Evolutionary conservation across 2,113 vertebrate species (phyloP), one percentile per base, ranked within the genome.

Genomic region (Zeus faber): DNA sequence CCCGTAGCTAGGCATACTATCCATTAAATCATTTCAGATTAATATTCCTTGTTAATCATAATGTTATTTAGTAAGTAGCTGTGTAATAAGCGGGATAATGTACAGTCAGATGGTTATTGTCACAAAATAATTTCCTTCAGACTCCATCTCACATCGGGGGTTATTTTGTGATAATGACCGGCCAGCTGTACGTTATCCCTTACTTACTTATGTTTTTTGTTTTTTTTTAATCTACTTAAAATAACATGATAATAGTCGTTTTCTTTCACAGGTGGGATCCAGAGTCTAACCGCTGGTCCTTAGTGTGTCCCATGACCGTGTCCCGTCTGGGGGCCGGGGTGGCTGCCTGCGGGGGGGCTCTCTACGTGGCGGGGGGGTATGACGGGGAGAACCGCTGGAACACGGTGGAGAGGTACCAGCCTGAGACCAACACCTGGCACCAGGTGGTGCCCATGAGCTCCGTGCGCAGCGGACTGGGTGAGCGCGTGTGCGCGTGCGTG

Each of bases 321-420:
- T 77, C 88, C 6, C 88, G 91, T 2, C 84, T 92, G 37, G 91
- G 91, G 4, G 89, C 90, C 0, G 90, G 90, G 0, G 89, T 92
- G 62, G 74, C 72, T 0, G 58, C 81, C 0, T 89, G 87, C 3
- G 81, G 83, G n/a, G 90, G 87, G 2, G 65, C 65, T 25, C 80
- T 92, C 20, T 92, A 91, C 17, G 90, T 86, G 67, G 87, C 84
- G 2, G 91, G 91, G 2, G 91, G 91, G 0, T 91, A 87, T 17
- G 89, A 91, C 6, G 91, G 91, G 1, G 79, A 85, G 65, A 87
- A 80, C 70, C 87, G 90, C 48, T 88, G 88, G 84, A 85, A 79
- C 69, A 86, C 84, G 0, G 88, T 75, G 1, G 91, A 92, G 48
- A 85, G 86, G 57, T 92, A 89, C 76, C 83, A 86, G 7, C 87